Evolutionary conservation across 2,797 vertebrate genomes (phyloP).

Genomic region (Monodelphis domestica): DNA sequence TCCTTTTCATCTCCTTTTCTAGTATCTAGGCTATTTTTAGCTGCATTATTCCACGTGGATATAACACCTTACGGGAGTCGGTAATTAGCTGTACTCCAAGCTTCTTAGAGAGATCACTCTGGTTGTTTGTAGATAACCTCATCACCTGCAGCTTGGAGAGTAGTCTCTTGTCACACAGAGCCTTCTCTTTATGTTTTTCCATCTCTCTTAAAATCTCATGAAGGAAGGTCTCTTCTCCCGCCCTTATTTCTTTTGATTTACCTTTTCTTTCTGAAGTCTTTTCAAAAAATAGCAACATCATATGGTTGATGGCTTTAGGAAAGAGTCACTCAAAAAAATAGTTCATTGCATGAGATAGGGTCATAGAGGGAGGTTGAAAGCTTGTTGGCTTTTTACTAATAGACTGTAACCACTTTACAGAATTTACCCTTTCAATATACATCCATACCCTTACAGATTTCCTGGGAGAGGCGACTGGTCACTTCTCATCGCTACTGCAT

Average conservation of each 20-base stretch:
- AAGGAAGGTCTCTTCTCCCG: neutral
- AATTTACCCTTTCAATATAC: constrained; percentile 8
- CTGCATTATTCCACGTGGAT: neutral
- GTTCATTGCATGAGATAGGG: neutral
- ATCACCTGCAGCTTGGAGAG: neutral
- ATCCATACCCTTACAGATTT: neutral
- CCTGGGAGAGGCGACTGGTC: neutral
- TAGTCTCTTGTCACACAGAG: neutral
- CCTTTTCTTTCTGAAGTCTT: neutral
- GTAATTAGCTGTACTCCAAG: neutral
- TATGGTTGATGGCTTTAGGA: neutral
- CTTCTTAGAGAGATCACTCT: neutral
- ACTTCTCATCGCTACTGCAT: neutral
- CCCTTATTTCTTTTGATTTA: neutral
- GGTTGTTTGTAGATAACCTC: constrained; percentile 2
- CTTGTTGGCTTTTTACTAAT: neutral
- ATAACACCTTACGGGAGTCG: constrained; percentile 1
- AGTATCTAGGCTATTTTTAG: constrained; percentile 11
- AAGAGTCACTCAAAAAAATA: constrained; percentile 25
- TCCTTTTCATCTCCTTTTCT: constrained; percentile 36
- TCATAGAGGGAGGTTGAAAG: neutral
- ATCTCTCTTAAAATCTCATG: constrained; percentile 4
- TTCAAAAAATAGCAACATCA: neutral
- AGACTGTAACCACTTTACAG: neutral
- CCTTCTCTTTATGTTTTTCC: neutral